Base-by-base conservation (phyloP, 1,140 invertebrate species). In the Pachyrhynchus sulphureomaculatus region DNA sequence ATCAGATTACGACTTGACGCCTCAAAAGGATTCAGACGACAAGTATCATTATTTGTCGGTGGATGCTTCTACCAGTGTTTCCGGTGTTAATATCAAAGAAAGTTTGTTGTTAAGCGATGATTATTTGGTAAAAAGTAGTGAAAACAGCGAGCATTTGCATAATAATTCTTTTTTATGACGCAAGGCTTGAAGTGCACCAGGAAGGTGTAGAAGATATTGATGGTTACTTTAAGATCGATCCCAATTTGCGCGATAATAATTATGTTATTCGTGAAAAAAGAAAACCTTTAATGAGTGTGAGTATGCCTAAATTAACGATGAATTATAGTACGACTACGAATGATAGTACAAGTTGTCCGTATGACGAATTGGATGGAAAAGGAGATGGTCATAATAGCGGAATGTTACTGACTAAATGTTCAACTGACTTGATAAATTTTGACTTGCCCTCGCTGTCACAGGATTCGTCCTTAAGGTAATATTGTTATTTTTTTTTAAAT, bases 1-100 rank as follows among this genome's bases (percentile, higher is more conserved):
- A 10, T 52, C 56, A 0, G 67, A 66, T 49, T 65, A 65, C 36
- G 66, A 68, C 32, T 34, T 68, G 39, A 68, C 63, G 6, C 66
- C 66, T 13, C 51, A 68, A 44, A 47, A 55, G 15, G 64, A 66
- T 24, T 42, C 6, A 1, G 12, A 47, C 3, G 34, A 41, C 26
- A 68, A 68, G 29, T 68, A 66, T 33, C 63, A 68, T 26, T 51
- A 65, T 18, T 55, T 66, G 36, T 5, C 66, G 13, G 24, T 58
- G 4, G 63, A 65, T 36, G 67, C 61, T 2, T 39, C 36, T 13
- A 60, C 54, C 5, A 68, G 57, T 32, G 47, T 51, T 20, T 64
- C 61, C 23, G 53, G 52, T 2, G 13, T 42, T 34, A 62, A 62
- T 32, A 23, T 47, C 12, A 20, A 45, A 2, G 57, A 59, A 42